Conservation (phyloP, 2,888 invertebrate species). For the Chloroclysta siterata region DNA sequence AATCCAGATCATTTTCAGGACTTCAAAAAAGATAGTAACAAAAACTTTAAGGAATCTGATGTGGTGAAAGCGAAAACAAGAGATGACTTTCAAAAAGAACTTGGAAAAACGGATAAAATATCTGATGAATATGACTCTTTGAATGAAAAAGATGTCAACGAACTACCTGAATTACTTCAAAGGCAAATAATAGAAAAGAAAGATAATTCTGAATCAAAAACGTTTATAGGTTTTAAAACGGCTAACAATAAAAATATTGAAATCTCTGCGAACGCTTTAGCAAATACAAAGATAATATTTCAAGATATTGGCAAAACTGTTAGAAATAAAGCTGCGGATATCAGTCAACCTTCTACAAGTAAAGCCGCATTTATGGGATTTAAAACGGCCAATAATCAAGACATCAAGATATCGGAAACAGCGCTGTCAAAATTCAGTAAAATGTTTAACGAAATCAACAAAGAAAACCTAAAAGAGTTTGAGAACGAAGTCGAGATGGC, state of each 20-base stretch:
- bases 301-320: slow-evolving; percentile 47
- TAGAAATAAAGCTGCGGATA: not conserved
- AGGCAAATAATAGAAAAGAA: slow-evolving; percentile 1
- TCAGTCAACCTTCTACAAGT: slow-evolving; percentile 22
- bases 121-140: not conserved
- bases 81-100: slow-evolving; percentile 47
- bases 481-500: not conserved
- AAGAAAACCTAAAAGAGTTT: slow-evolving; percentile 37
- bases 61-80: slow-evolving; percentile 46
- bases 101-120: slow-evolving; percentile 9
- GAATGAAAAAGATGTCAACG: not conserved
- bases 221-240: slow-evolving; percentile 52
- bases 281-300: slow-evolving; percentile 55
- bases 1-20: slow-evolving; percentile 32
- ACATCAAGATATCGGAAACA: slow-evolving; percentile 57
- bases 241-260: slow-evolving; percentile 54
- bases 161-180: not conserved
- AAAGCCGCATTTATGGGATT: slow-evolving; percentile 52
- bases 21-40: slow-evolving; percentile 62
- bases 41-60: slow-evolving; percentile 53
- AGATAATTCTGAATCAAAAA: not conserved
- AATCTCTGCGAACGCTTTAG: slow-evolving; percentile 54
- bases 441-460: slow-evolving; percentile 40
- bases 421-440: slow-evolving; percentile 54
- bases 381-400: slow-evolving; percentile 67